phyloP scores from a whole-genome alignment of 2,888 invertebrate genomes.

The Brachylomia viminalis region DNA sequence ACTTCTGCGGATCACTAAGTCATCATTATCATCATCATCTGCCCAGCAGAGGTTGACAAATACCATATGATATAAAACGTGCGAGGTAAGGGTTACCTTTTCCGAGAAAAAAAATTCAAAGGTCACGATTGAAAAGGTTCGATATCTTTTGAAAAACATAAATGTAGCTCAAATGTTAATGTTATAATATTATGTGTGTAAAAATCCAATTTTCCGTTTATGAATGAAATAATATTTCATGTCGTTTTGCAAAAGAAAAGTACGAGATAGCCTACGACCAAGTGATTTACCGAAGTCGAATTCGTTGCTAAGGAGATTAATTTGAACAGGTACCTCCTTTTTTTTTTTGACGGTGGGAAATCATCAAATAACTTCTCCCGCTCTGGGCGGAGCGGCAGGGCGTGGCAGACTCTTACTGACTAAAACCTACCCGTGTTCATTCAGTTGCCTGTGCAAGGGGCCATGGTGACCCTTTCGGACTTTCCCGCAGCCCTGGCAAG shows the following conservation, averaged over 20 bases:
- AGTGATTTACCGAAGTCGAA: neutral
- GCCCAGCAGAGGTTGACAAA: slow-evolving; percentile 1
- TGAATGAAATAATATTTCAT: neutral
- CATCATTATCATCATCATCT: neutral
- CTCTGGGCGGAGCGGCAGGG: too few species aligned
- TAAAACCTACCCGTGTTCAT: too few species aligned
- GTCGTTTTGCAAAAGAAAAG: neutral
- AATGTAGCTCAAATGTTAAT: slow-evolving; percentile 5
- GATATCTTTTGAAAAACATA: slow-evolving; percentile 10
- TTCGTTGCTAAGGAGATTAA: too few species aligned
- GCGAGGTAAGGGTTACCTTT: slow-evolving; percentile 10
- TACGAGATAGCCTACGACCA: neutral
- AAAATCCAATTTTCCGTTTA: neutral
- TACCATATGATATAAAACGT: slow-evolving; percentile 6
- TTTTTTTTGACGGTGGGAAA: too few species aligned
- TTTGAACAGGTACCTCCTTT: neutral
- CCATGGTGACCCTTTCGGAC: too few species aligned
- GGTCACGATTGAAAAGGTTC: slow-evolving; percentile 1
- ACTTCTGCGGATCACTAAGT: neutral
- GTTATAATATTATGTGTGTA: neutral
- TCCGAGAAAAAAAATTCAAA: slow-evolving; percentile 14
- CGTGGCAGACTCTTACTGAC: too few species aligned
- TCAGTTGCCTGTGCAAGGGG: too few species aligned
- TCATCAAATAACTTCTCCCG: too few species aligned
- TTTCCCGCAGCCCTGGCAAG: too few species aligned